Evolutionary conservation across 2,113 vertebrate species (phyloP).

Genomic region (Periophthalmus modestus): DNA sequence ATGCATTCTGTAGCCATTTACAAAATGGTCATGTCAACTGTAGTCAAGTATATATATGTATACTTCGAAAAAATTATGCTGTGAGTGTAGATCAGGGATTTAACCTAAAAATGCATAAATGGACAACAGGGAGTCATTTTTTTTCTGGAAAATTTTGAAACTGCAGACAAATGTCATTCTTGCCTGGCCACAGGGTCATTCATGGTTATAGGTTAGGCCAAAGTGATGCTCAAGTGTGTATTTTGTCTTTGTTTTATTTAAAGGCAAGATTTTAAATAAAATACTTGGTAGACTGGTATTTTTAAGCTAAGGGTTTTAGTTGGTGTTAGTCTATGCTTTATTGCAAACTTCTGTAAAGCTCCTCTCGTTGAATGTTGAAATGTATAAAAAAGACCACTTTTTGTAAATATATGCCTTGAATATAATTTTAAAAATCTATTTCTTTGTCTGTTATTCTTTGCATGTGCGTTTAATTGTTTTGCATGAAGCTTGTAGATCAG

Average conservation of each 20-base stretch:
- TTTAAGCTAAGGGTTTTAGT: conserved; percentile 78
- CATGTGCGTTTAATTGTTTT: not conserved
- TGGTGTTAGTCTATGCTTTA: conserved; percentile 67
- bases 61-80: conserved; percentile 54
- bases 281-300: conserved; percentile 88
- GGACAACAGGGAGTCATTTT: conserved; percentile 71
- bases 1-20: conserved; percentile 66
- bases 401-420: conserved; percentile 74
- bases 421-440: conserved; percentile 76
- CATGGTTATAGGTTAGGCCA: conserved; percentile 81
- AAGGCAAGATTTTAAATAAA: conserved; percentile 84
- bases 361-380: conserved; percentile 73
- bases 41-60: conserved; percentile 19
- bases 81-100: conserved; percentile 66
- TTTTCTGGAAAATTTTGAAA: conserved; percentile 60
- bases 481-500: not conserved
- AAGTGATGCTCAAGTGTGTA: conserved; percentile 84
- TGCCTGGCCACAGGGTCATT: conserved; percentile 74
- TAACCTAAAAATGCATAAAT: conserved; percentile 58
- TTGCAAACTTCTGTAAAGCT: conserved; percentile 68
- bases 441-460: conserved; percentile 28
- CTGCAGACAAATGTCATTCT: conserved; percentile 50
- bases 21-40: conserved; percentile 47
- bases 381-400: conserved; percentile 67
- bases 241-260: conserved; percentile 83